Evolutionary conservation across 2,888 invertebrate genomes (phyloP).

Genomic region (Chrysotoxum bicinctum): DNA sequence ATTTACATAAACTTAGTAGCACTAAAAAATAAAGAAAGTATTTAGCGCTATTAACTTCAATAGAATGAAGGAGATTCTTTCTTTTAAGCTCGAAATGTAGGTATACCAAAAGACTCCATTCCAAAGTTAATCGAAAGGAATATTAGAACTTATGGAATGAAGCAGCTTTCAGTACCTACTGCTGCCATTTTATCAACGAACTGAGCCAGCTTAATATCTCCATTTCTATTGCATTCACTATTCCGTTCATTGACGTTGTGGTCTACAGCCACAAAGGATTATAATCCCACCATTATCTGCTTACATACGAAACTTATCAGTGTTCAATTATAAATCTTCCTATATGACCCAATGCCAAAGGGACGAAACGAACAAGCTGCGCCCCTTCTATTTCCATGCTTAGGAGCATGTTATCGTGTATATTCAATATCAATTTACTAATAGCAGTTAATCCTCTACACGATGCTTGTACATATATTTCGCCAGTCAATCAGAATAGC

Average conservation of each 20-base stretch:
- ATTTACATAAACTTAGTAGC: no score
- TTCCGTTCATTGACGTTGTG: background rate
- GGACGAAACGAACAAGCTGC: background rate
- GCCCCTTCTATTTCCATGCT: conserved; percentile 10
- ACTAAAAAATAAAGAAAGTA: no score
- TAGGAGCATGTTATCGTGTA: conserved; percentile 59
- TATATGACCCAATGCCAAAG: conserved; percentile 28
- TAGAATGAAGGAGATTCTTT: no score
- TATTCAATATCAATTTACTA: conserved; percentile 70
- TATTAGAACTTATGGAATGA: no score
- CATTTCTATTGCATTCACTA: background rate
- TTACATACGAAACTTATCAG: conserved; percentile 11
- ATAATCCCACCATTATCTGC: background rate
- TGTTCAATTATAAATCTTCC: conserved; percentile 31
- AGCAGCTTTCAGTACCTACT: no score
- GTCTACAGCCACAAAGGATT: background rate
- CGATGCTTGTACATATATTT: conserved; percentile 45
- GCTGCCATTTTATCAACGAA: no score
- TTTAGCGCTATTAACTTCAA: no score
- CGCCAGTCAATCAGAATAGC: conserved; percentile 52
- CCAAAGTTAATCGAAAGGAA: no score
- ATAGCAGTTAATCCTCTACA: conserved; percentile 59
- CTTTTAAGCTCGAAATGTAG: no score
- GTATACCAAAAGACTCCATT: no score
- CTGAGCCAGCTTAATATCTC: background rate